These are phyloP conservation scores for Amyelois transitella DNA, from an alignment of 1,140 invertebrate genomes.

Conservation along the genomic window DNA sequence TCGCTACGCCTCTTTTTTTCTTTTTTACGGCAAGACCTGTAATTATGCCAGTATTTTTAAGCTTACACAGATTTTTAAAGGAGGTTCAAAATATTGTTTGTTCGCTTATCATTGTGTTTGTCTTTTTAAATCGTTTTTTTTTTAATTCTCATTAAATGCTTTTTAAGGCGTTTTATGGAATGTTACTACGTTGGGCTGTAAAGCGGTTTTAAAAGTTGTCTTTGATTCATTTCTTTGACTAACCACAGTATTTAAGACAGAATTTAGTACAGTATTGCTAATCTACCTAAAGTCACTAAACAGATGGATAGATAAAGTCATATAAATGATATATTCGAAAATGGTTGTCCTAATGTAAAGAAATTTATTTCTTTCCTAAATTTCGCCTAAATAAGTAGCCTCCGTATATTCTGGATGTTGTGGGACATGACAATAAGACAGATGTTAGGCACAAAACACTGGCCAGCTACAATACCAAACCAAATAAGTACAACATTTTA, in stretches of 20 bases:
- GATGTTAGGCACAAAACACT: not conserved
- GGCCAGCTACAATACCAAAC: not conserved
- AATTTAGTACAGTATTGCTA: no score
- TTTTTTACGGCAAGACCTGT: constrained; percentile 24
- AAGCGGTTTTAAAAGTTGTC: not conserved
- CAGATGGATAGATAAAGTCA: no score
- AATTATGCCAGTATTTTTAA: constrained; percentile 27
- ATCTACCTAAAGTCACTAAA: no score
- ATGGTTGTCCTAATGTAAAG: no score
- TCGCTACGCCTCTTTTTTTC: constrained; percentile 18
- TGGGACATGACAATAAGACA: no score
- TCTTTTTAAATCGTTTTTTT: constrained; percentile 2
- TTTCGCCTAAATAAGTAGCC: no score
- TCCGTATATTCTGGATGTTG: no score
- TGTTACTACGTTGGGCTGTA: not conserved
- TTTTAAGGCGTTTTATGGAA: not conserved
- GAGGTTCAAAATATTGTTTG: constrained; percentile 6
- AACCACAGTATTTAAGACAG: no score
- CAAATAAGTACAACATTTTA: no score
- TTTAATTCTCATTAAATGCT: constrained; percentile 4
- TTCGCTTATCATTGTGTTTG: constrained; percentile 2
- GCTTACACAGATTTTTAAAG: constrained; percentile 5
- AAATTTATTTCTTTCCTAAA: no score
- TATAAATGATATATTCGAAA: no score
- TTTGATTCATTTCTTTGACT: not conserved